Evolutionary conservation across 2,797 vertebrate species (phyloP).

Genomic region (Microchirus variegatus): DNA sequence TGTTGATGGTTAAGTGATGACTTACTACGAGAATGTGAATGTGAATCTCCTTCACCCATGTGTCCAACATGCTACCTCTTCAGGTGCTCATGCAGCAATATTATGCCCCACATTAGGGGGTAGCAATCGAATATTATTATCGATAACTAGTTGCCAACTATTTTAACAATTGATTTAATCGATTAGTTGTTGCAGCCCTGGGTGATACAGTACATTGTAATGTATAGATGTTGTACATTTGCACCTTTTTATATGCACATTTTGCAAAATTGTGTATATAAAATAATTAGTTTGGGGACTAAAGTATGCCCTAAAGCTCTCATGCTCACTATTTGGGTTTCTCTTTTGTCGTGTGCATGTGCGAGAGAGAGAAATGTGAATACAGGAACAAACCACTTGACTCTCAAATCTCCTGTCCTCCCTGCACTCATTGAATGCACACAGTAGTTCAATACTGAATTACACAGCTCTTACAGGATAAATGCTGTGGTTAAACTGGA

Average conservation of each 20-base stretch:
- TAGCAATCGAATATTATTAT: too few relatives aligned
- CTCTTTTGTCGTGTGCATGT: background rate
- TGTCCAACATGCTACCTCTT: too few relatives aligned
- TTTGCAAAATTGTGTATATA: slow-evolving; percentile 5
- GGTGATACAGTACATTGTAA: too few relatives aligned
- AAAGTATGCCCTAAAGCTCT: slow-evolving; percentile 10
- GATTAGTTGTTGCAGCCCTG: too few relatives aligned
- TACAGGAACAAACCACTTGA: slow-evolving; percentile 18
- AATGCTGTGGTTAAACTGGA: slow-evolving; percentile 9
- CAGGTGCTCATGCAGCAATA: too few relatives aligned
- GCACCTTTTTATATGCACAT: background rate
- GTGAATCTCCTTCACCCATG: too few relatives aligned
- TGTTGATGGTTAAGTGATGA: too few relatives aligned
- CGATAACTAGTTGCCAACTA: too few relatives aligned
- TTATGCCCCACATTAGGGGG: too few relatives aligned
- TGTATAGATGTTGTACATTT: background rate
- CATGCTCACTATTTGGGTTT: slow-evolving; percentile 15
- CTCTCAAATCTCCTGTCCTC: slow-evolving; percentile 13
- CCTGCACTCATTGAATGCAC: background rate
- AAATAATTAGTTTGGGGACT: slow-evolving; percentile 16
- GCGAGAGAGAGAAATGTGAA: background rate
- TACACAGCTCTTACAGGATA: background rate
- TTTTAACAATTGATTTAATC: too few relatives aligned
- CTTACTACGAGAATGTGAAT: too few relatives aligned
- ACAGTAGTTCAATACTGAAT: slow-evolving; percentile 1